A percentile compares a stretch with the other conserved stretches of the same genome.
phyloP scores from a whole-genome alignment of 2,797 vertebrate species.

The Myotis vivesi region DNA sequence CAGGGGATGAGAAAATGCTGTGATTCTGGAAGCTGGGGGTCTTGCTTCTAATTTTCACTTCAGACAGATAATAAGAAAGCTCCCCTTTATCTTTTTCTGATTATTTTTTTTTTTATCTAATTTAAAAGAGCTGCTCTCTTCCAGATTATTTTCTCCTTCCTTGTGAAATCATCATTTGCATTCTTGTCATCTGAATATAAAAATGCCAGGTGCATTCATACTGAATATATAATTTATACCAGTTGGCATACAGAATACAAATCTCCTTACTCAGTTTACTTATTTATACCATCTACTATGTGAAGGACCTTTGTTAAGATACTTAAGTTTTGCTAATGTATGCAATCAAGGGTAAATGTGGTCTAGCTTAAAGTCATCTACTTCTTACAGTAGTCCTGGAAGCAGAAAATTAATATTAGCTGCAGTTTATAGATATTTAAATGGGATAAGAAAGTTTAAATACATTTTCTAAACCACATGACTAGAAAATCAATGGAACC shows the following conservation, averaged over 20 bases:
- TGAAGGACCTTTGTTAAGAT: background rate
- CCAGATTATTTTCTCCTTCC: background rate
- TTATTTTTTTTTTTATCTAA: constrained; percentile 43
- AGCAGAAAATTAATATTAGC: background rate
- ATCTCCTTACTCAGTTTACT: background rate
- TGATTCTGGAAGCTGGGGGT: background rate
- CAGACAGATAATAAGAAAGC: background rate
- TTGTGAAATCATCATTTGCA: background rate
- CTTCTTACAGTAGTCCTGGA: background rate
- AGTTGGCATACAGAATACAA: background rate
- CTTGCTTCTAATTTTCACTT: constrained; percentile 60
- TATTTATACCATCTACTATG: background rate
- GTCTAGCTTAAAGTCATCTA: background rate
- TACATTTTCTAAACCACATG: background rate
- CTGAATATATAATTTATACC: background rate
- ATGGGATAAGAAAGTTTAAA: background rate
- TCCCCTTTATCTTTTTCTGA: constrained; percentile 19
- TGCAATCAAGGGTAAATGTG: background rate
- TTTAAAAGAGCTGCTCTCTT: background rate
- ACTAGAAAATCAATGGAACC: background rate
- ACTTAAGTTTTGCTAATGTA: background rate
- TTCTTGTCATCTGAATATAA: background rate
- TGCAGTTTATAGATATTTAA: background rate
- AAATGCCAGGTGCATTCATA: background rate
- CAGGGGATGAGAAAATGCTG: background rate